Base-by-base conservation (phyloP, 2,113 vertebrate species). In the Equus quagga region DNA sequence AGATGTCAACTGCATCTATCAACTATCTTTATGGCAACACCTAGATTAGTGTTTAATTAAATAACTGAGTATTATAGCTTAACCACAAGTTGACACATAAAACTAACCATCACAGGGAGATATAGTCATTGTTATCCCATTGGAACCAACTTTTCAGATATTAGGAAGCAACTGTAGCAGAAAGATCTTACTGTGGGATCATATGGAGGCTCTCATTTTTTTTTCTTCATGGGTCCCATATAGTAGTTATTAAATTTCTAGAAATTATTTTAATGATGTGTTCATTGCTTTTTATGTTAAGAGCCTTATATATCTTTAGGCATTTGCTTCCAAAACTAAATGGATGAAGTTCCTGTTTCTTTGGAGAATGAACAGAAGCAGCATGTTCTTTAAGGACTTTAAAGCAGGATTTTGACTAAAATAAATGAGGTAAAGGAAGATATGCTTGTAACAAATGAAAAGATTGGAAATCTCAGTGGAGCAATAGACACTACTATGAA, bases 91-190 rank as follows among this genome's bases (percentile, higher is more conserved):
- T 72, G 17, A n/a, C 60, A 65, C 28, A 70, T 58, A 65, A 72
- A 84, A 65, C 10, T 72, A 85, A 79, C 24, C 51, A 41, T 70
- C 44, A 70, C 13, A 76, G 49, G 21, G 5, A 12, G 6, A 51
- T 76, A 65, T 9, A 49, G 14, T 92, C 75, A 76, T 65, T 80
- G 24, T 44, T 76, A 56, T 88, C 28, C 6, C n/a, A 46, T 24
- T 89, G 49, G 44, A 96, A 92, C 44, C 67, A 82, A 82, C 24
- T 72, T 62, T 65, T 85, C 69, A 84, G 54, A 67, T 91, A 67
- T 44, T 41, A 91, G 44, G 14, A 91, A 93, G 19, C 49, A 96
- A 46, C 23, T n/a, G 8, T 81, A 67, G 23, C 24, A 91, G 85
- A 96, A 64, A 44, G 44, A 86, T 73, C 1, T 70, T 67, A n/a